phyloP scores from a whole-genome alignment of 2,888 invertebrate genomes.

The Xylota segnis region DNA sequence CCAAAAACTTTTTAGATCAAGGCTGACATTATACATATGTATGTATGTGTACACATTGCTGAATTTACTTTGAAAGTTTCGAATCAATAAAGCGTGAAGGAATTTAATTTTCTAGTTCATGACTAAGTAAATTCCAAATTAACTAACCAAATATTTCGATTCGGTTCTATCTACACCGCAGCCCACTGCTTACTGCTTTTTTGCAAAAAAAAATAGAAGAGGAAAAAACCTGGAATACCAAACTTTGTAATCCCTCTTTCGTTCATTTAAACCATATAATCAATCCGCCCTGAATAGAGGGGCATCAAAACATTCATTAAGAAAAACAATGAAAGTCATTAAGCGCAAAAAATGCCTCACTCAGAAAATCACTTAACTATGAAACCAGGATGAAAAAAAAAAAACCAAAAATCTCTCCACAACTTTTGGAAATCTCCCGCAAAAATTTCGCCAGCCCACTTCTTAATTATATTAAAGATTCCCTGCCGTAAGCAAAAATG shows the following conservation, averaged over 20 bases:
- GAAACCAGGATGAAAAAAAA: conserved; percentile 36
- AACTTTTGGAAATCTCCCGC: conserved; percentile 13
- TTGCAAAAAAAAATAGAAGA: too few relatives aligned
- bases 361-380: conserved; percentile 58
- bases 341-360: conserved; percentile 18
- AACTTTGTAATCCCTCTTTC: conserved; percentile 24
- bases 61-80: neutral
- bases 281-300: conserved; percentile 1
- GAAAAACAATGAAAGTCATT: conserved; percentile 41
- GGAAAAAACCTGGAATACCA: neutral
- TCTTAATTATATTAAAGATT: conserved; percentile 22
- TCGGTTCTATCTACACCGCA: neutral
- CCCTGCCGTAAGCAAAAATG: conserved; percentile 8
- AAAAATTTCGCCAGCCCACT: neutral
- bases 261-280: neutral
- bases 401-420: conserved; percentile 1
- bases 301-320: conserved; percentile 27
- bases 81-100: neutral
- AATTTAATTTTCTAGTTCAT: conserved; percentile 18
- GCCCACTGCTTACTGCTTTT: neutral
- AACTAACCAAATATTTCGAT: conserved; percentile 1
- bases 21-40: neutral
- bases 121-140: conserved; percentile 5
- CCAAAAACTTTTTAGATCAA: too few relatives aligned
- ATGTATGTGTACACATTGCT: neutral